These are phyloP conservation scores for Notospermus geniculatus DNA, from an alignment of 1,140 invertebrate genomes.

Conservation along the genomic window DNA sequence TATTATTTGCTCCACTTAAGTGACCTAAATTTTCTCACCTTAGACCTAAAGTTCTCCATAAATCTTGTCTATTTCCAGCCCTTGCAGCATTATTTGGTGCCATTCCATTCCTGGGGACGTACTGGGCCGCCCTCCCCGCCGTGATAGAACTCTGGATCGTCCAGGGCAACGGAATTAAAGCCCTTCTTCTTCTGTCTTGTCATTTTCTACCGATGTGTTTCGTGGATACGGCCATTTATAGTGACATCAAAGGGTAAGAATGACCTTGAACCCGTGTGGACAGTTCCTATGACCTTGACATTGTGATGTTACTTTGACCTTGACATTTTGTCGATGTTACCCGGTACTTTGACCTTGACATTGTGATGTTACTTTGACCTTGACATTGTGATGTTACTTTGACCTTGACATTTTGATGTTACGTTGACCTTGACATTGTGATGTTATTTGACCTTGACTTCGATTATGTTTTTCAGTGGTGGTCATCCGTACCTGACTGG, in stretches of 20 bases:
- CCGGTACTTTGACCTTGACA: too few relatives aligned
- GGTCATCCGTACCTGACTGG: constrained; percentile 99
- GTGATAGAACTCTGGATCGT: constrained; percentile 92
- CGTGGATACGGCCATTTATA: constrained; percentile 93
- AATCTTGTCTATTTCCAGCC: too few relatives aligned
- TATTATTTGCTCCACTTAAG: neutral
- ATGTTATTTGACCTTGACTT: too few relatives aligned
- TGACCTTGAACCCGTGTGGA: too few relatives aligned
- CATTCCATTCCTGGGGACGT: constrained; percentile 89
- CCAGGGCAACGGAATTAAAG: constrained; percentile 70
- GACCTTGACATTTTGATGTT: too few relatives aligned
- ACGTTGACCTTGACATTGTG: too few relatives aligned
- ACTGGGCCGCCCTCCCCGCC: constrained; percentile 90
- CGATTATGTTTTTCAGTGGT: constrained; percentile 59
- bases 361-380: too few relatives aligned
- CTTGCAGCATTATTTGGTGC: constrained; percentile 89
- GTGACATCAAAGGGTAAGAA: constrained; percentile 92
- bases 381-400: too few relatives aligned
- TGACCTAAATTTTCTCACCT: constrained; percentile 24
- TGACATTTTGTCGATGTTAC: neutral
- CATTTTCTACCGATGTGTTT: constrained; percentile 86
- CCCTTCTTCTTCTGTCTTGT: constrained; percentile 74
- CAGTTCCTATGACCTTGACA: too few relatives aligned
- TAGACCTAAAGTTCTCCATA: too few relatives aligned
- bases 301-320: neutral